Evolutionary conservation across 2,888 invertebrate genomes (phyloP), one percentile per base, ranked within the genome.

Genomic region (Agrochola macilenta): DNA sequence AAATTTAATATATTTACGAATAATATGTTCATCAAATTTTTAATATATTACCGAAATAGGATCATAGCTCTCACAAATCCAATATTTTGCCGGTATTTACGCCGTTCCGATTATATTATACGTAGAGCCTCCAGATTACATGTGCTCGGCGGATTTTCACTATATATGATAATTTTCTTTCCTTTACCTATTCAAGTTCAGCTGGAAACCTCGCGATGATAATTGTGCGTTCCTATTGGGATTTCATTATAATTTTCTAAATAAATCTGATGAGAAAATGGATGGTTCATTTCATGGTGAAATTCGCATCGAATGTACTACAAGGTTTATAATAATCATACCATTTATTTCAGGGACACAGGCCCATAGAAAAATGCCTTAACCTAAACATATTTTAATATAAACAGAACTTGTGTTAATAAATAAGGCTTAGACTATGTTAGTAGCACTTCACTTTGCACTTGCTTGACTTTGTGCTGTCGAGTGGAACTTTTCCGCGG

Each of bases 111-210:
- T 73, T 71, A 82, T 68, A 84, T 80, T 69, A 79, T 68, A 46
- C 57, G 57, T 71, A 71, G 46, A 75, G 74, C 74, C 58, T 61
- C 64, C 35, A 74, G 72, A 82, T 85, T 87, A 87, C 82, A 87
- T 72, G 75, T 83, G 80, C 69, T 76, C 61, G 54, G 43, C 54
- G 74, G 80, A 81, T 86, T 84, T 85, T 82, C 86, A 83, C 88
- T 87, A 76, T 87, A 78, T 87, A 87, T 87, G 86, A 81, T 87
- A 87, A 87, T 87, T 87, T 85, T 60, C 58, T 60, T 75, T 80
- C 76, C 66, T 75, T 64, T 73, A 43, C 77, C 70, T 60, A 70
- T 85, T 83, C 77, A 77, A 69, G 69, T 74, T 84, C 14, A 61
- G 83, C 20, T 54, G 30, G 35, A 63, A 73, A 58, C 35, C 35